Conservation (phyloP, 2,888 invertebrate genomes). For the Julus scandinavius region DNA sequence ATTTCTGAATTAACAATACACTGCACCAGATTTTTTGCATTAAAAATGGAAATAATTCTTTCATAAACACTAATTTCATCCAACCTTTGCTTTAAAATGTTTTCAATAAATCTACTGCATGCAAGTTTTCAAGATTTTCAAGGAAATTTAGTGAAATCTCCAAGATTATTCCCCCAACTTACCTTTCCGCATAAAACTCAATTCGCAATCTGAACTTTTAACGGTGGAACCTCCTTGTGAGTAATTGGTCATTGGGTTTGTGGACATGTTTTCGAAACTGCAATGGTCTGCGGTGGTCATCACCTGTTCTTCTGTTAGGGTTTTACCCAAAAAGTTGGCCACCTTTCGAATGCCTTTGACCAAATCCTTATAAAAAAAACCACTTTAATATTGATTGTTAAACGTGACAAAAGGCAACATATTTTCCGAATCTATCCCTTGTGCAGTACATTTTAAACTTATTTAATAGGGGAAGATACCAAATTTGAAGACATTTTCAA, state of each 20-base stretch:
- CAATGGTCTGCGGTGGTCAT: conserved; percentile 77
- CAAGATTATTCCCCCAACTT: background rate
- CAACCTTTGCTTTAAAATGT: background rate
- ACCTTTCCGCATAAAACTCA: conserved; percentile 58
- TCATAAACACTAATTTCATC: too few relatives aligned
- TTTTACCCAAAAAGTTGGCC: conserved; percentile 77
- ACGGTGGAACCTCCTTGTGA: background rate
- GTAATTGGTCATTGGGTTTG: conserved; percentile 79
- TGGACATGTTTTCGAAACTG: conserved; percentile 83
- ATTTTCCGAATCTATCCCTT: too few relatives aligned
- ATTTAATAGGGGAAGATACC: too few relatives aligned
- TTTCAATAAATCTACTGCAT: background rate
- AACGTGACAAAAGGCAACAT: background rate
- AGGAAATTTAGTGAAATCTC: background rate
- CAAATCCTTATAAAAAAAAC: conserved; percentile 72
- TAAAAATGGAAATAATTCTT: background rate
- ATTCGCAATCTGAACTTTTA: background rate
- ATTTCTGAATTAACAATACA: background rate
- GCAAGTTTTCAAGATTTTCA: background rate
- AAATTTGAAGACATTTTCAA: too few relatives aligned
- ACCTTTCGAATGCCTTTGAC: conserved; percentile 75
- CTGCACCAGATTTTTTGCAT: background rate
- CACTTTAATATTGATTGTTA: background rate
- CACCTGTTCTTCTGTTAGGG: conserved; percentile 75
- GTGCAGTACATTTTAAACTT: too few relatives aligned